These are phyloP conservation scores for Nematopogon swammerdamellus DNA, from an alignment of 2,888 invertebrate genomes.

Conservation along the genomic window DNA sequence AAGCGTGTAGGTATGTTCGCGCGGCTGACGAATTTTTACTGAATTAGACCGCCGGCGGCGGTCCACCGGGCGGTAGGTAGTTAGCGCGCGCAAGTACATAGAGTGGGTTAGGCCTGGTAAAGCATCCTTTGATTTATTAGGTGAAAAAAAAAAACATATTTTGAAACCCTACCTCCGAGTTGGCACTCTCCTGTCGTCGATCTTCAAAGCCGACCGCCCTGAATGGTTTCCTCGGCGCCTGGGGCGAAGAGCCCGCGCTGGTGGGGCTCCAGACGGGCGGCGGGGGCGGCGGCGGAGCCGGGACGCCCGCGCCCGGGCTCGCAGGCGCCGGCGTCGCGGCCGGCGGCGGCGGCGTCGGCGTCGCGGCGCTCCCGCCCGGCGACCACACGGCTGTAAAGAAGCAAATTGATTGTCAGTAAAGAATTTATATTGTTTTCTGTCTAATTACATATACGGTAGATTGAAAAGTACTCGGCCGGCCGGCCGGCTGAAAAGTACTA, in stretches of 20 bases:
- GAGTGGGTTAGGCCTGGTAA: too few relatives aligned
- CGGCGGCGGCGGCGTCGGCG: slow-evolving; percentile 27
- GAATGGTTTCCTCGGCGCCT: slow-evolving; percentile 71
- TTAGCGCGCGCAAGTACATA: too few relatives aligned
- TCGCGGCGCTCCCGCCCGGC: slow-evolving; percentile 44
- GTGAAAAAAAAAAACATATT: too few relatives aligned
- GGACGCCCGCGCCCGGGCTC: slow-evolving; percentile 35
- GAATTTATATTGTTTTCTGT: slow-evolving; percentile 10
- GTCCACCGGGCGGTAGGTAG: too few relatives aligned
- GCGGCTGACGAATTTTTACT: too few relatives aligned
- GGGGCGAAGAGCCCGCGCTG: slow-evolving; percentile 71
- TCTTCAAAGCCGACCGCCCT: slow-evolving; percentile 73
- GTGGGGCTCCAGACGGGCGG: slow-evolving; percentile 79
- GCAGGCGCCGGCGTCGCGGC: slow-evolving; percentile 22
- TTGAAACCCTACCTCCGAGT: too few relatives aligned
- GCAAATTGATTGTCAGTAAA: slow-evolving; percentile 1
- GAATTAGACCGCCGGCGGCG: too few relatives aligned
- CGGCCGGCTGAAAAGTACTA: too few relatives aligned
- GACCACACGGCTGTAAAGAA: slow-evolving; percentile 38
- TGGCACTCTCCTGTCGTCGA: slow-evolving; percentile 29
- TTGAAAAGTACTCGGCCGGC: slow-evolving; percentile 3
- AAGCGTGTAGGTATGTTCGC: too few relatives aligned
- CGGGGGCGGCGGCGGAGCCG: slow-evolving; percentile 52
- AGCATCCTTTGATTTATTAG: too few relatives aligned
- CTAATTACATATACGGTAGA: too few relatives aligned